Conservation (phyloP, 2,888 invertebrate genomes). For the Drosophila paucipuncta region DNA sequence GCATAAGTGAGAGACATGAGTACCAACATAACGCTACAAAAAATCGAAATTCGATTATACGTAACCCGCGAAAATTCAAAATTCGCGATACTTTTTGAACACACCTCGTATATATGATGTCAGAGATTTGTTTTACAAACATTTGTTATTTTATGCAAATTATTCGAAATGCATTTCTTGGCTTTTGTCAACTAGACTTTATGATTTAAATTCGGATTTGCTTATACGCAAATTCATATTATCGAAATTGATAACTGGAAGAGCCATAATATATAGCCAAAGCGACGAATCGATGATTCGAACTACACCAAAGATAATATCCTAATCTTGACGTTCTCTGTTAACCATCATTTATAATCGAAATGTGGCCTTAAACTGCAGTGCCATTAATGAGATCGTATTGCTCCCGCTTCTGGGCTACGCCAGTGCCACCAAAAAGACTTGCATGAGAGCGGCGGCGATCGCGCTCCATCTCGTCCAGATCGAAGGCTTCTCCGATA, state of each 20-base stretch:
- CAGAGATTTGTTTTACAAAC: not conserved
- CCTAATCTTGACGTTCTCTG: not conserved
- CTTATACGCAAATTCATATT: not conserved
- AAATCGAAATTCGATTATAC: too few species aligned
- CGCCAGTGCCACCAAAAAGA: slow-evolving; percentile 70
- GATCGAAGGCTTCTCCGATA: slow-evolving; percentile 81
- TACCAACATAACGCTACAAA: too few species aligned
- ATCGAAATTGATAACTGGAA: not conserved
- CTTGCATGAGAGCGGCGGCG: slow-evolving; percentile 85
- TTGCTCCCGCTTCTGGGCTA: slow-evolving; percentile 58
- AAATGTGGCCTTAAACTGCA: slow-evolving; percentile 73
- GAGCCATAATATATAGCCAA: not conserved
- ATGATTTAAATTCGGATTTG: not conserved
- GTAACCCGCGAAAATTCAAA: too few species aligned
- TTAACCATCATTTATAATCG: not conserved
- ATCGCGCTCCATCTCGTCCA: slow-evolving; percentile 85
- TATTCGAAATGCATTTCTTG: not conserved
- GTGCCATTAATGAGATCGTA: slow-evolving; percentile 84
- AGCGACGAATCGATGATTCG: not conserved
- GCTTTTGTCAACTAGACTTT: not conserved
- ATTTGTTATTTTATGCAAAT: not conserved
- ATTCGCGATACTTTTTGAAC: too few species aligned
- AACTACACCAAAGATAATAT: not conserved
- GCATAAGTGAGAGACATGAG: too few species aligned
- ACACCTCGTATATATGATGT: not conserved